Base-by-base conservation (phyloP, 2,113 vertebrate genomes). In the Gadus chalcogrammus region DNA sequence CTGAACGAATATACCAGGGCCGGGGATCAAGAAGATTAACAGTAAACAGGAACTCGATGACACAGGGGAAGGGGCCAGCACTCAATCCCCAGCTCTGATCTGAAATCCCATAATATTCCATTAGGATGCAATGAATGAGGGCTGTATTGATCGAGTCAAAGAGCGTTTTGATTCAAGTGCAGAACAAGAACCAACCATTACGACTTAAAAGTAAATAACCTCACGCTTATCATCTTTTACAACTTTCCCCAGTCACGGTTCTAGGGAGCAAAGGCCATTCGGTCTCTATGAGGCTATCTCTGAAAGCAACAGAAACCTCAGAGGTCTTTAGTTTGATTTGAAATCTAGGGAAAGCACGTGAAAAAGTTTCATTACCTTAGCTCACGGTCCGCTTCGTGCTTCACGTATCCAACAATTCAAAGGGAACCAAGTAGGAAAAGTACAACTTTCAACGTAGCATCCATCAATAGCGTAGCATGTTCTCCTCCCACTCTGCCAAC, bases 21-120 rank as follows among this genome's bases (percentile, higher is more conserved):
- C 76, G 63, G 64, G 73, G 77, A 70, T 74, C 59, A 83, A 77
- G 78, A 56, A 7, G 61, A n/a, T 72, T 62, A 35, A 81, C 73
- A 76, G 72, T 48, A 77, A 82, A 84, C 71, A 79, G 67, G 71
- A 84, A 82, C 76, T 70, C 82, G 77, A 79, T 27, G 64, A 82
- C 69, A 71, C 74, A 79, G 75, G 80, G 68, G 52, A 64, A 60
- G n/a, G 62, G 15, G 70, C 65, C 77, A 69, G 71, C 67, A 64
- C 58, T 53, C 2, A 11, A 0, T 1, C 18, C 67, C n/a, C 64
- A 13, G 65, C 38, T 65, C 56, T 31, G 71, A 16, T 17, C 71
- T 65, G 73, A 65, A 75, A 71, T 65, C 52, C 31, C 64, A 68
- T 17, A 59, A 18, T 66, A 9, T 16, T 60, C 2, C 1, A 16